Evolutionary conservation across 2,888 invertebrate genomes (phyloP).

Genomic region (Acleris holmiana): DNA sequence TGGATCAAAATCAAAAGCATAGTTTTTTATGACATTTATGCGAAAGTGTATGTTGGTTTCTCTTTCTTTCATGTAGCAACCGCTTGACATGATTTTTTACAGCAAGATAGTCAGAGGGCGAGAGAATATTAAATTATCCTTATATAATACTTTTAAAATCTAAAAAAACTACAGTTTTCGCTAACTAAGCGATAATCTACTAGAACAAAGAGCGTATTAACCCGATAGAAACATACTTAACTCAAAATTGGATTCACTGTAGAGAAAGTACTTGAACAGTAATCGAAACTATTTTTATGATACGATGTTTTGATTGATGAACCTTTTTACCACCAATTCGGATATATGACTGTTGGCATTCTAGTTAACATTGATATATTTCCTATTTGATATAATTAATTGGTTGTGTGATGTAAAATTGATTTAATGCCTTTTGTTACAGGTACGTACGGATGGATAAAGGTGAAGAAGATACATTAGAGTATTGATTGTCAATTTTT

Average conservation of each 20-base stretch:
- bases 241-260: conserved; percentile 5
- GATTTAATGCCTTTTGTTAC: conserved; percentile 51
- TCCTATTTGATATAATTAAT: conserved; percentile 33
- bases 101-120: too few species aligned
- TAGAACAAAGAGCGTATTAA: too few species aligned
- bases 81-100: too few species aligned
- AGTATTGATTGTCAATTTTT: background rate
- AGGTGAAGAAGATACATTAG: background rate
- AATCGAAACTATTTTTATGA: conserved; percentile 60
- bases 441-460: conserved; percentile 53
- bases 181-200: too few species aligned
- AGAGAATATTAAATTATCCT: too few species aligned
- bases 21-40: too few species aligned
- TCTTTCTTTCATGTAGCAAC: too few species aligned
- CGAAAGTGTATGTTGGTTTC: too few species aligned
- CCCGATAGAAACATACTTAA: too few species aligned
- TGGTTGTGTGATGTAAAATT: conserved; percentile 18
- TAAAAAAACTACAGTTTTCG: too few species aligned
- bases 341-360: conserved; percentile 24
- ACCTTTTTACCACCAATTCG: conserved; percentile 44
- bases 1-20: too few species aligned
- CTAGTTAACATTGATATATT: conserved; percentile 37
- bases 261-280: conserved; percentile 65
- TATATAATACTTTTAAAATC: too few species aligned
- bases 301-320: conserved; percentile 62